Conservation (phyloP, 2,888 invertebrate genomes). For the Drosophila subquinaria region DNA sequence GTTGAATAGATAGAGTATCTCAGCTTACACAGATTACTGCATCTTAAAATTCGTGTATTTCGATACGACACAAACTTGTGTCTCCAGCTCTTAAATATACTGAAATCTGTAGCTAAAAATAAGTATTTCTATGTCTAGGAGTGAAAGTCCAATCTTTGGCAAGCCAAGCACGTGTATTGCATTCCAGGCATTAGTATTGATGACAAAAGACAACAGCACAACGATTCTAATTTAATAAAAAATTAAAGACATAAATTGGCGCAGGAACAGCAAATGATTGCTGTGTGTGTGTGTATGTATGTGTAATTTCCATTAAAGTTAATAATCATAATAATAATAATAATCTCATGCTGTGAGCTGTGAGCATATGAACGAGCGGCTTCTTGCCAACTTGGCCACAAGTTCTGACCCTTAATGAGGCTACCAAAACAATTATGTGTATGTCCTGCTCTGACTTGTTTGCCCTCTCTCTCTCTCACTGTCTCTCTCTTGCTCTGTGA, state of each 20-base stretch:
- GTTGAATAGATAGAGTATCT: neutral
- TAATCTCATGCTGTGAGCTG: conserved; percentile 53
- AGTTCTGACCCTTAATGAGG: conserved; percentile 56
- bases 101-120: neutral
- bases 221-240: conserved; percentile 24
- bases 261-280: conserved; percentile 5
- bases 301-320: conserved; percentile 47
- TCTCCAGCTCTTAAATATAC: neutral
- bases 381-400: conserved; percentile 39
- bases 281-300: conserved; percentile 3
- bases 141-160: neutral
- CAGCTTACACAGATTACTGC: neutral
- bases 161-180: conserved; percentile 6
- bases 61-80: neutral
- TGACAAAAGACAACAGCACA: neutral
- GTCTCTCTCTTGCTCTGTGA: neutral
- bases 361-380: conserved; percentile 24
- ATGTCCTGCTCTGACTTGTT: conserved; percentile 14
- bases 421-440: conserved; percentile 60
- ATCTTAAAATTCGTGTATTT: neutral
- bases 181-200: neutral
- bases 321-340: conserved; percentile 51
- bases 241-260: conserved; percentile 25
- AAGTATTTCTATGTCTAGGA: neutral
- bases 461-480: too few species aligned